Base-by-base conservation (phyloP, 2,113 vertebrate genomes). In the Delphinus delphis region DNA sequence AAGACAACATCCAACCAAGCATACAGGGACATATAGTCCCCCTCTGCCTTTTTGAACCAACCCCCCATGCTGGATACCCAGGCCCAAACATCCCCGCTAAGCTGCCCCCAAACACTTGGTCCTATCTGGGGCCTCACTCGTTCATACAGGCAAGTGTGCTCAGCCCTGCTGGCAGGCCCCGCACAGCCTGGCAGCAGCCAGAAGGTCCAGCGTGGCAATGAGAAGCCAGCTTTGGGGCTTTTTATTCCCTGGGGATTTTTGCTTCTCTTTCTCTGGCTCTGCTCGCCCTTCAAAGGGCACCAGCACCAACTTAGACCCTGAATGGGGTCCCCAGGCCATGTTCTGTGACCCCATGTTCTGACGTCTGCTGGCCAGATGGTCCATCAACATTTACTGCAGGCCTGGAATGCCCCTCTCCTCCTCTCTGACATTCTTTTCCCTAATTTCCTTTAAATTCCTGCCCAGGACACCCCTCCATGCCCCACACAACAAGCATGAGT, bases 171-270 rank as follows among this genome's bases (percentile, higher is more conserved):
- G 74, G 53, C 20, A 15, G 41, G 11, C 26, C 33, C 6, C 4
- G 8, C n/a, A 10, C 6, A 53, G 70, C 38, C 55, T 58, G 14
- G 68, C 44, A 53, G 33, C 1, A 74, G 36, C 53, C 67, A 28
- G 38, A 44, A 47, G 1, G 12, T 33, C 1, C 0, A 73, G 15
- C 1, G 9, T 14, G 10, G 38, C 1, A 2, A 14, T 15, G 53
- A 53, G 26, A 41, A 58, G 17, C 36, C 23, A 25, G 8, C 10
- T 36, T 58, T 21, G 8, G 31, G 41, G 8, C 9, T 53, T 0
- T 74, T 76, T 41, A 3, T 8, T 71, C 77, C 70, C 47, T 0
- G 3, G 23, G 21, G 47, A 74, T 28, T 25, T 8, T 71, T 65
- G 13, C 31, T 82, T 84, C 73, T 70, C 20, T 68, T 67, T 21